Percentiles rank a stretch among this genome's conserved stretches.
These are phyloP conservation scores for Azorinus chamasolen DNA, from an alignment of 2,888 invertebrate genomes.

Conservation along the genomic window DNA sequence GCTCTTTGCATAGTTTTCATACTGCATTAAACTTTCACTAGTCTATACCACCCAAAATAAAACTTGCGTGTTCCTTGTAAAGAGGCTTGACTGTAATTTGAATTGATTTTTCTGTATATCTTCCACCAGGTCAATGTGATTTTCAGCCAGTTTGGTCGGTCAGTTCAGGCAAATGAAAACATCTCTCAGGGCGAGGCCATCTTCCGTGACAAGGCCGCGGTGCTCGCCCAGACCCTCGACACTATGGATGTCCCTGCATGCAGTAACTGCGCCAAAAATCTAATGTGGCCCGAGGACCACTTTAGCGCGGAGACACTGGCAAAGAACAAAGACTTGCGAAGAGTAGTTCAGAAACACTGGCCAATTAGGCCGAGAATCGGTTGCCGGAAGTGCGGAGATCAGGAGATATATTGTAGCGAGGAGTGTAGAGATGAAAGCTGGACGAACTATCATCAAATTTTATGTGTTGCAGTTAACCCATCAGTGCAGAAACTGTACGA, in stretches of 20 bases:
- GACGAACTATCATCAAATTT: slow-evolving; percentile 73
- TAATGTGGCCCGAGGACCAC: slow-evolving; percentile 70
- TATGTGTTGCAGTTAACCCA: slow-evolving; percentile 73
- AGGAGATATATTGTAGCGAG: slow-evolving; percentile 73
- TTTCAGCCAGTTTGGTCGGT: slow-evolving; percentile 70
- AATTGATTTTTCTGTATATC: too few relatives aligned
- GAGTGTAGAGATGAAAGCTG: slow-evolving; percentile 74
- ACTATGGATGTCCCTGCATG: slow-evolving; percentile 67
- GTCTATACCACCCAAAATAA: too few relatives aligned
- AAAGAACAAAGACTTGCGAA: slow-evolving; percentile 53
- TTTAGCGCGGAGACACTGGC: slow-evolving; percentile 66
- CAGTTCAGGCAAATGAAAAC: slow-evolving; percentile 59
- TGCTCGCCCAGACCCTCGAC: slow-evolving; percentile 73
- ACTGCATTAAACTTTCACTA: too few relatives aligned
- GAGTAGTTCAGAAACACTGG: slow-evolving; percentile 68
- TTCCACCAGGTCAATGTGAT: slow-evolving; percentile 50
- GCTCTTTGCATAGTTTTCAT: too few relatives aligned
- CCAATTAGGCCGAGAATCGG: slow-evolving; percentile 57
- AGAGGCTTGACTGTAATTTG: too few relatives aligned
- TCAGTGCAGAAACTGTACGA: slow-evolving; percentile 65
- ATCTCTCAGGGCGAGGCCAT: slow-evolving; percentile 62
- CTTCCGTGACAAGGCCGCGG: slow-evolving; percentile 69
- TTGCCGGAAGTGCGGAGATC: slow-evolving; percentile 66
- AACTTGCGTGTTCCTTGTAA: too few relatives aligned
- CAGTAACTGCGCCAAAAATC: slow-evolving; percentile 70